Percentiles rank a stretch among this genome's conserved stretches.
phyloP scores from a whole-genome alignment of 2,888 invertebrate genomes.

The Cephus rjabovi region DNA sequence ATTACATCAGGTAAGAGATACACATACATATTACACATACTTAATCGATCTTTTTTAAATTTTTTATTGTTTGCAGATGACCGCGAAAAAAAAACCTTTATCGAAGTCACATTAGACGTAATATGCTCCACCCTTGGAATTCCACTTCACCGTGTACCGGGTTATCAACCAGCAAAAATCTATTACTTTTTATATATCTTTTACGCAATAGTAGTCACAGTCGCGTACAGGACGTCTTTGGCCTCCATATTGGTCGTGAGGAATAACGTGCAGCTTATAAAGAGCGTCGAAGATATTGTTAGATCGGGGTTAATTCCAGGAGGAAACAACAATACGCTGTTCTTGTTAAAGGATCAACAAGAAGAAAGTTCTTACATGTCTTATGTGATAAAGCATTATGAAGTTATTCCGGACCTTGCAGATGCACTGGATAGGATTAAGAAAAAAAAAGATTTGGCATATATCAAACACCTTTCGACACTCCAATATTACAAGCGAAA shows the following conservation, averaged over 20 bases:
- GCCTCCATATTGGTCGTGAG: background rate
- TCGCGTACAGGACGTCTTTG: background rate
- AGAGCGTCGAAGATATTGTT: background rate
- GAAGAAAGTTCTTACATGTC: background rate
- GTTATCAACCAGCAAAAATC: background rate
- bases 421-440: background rate
- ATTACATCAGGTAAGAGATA: background rate
- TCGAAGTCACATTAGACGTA: background rate
- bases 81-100: background rate
- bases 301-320: background rate
- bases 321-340: background rate
- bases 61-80: background rate
- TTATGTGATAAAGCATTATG: background rate
- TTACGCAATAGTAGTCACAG: background rate
- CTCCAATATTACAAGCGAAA: background rate
- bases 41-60: background rate
- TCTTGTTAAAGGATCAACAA: background rate
- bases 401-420: background rate
- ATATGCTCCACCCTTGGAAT: background rate
- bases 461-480: background rate
- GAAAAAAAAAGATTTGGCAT: background rate
- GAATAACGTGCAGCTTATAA: background rate
- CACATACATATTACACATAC: background rate
- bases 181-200: background rate
- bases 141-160: background rate